Evolutionary conservation across 2,888 invertebrate species (phyloP).

Genomic region (Biston stratarius): DNA sequence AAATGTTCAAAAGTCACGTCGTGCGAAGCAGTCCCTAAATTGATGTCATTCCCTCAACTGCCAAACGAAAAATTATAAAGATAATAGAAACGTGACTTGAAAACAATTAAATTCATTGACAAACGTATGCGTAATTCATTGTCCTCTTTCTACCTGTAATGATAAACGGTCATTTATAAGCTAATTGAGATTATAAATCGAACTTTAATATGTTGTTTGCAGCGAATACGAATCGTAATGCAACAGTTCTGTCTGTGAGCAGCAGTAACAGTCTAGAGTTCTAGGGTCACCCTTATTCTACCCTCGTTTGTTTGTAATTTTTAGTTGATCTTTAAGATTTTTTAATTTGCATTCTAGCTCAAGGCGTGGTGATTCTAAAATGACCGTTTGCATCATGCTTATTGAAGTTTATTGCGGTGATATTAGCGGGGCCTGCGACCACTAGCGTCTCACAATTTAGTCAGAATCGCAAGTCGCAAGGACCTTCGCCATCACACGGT

Average conservation of each 20-base stretch:
- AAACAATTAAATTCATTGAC: slow-evolving; percentile 42
- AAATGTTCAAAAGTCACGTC: slow-evolving; percentile 34
- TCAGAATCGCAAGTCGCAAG: slow-evolving; percentile 43
- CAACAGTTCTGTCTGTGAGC: not conserved
- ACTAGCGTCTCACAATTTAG: slow-evolving; percentile 27
- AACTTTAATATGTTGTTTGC: slow-evolving; percentile 27
- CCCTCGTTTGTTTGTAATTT: too few relatives aligned
- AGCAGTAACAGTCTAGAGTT: not conserved
- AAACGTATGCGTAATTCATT: slow-evolving; percentile 32
- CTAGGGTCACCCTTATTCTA: not conserved
- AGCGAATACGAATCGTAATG: slow-evolving; percentile 23
- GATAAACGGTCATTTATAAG: slow-evolving; percentile 23
- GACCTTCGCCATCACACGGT: slow-evolving; percentile 68
- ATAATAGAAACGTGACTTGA: slow-evolving; percentile 48
- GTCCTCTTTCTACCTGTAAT: slow-evolving; percentile 22
- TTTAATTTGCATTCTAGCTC: not conserved
- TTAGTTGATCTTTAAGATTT: too few relatives aligned
- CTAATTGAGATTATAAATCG: slow-evolving; percentile 23
- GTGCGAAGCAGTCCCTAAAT: slow-evolving; percentile 11
- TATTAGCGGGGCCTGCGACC: slow-evolving; percentile 34
- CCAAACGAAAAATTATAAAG: slow-evolving; percentile 27
- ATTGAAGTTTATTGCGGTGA: slow-evolving; percentile 46
- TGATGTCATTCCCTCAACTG: slow-evolving; percentile 33
- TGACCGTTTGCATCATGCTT: slow-evolving; percentile 59
- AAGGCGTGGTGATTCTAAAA: slow-evolving; percentile 47